Conservation (phyloP, 2,797 vertebrate species). For the Eospalax fontanierii region DNA sequence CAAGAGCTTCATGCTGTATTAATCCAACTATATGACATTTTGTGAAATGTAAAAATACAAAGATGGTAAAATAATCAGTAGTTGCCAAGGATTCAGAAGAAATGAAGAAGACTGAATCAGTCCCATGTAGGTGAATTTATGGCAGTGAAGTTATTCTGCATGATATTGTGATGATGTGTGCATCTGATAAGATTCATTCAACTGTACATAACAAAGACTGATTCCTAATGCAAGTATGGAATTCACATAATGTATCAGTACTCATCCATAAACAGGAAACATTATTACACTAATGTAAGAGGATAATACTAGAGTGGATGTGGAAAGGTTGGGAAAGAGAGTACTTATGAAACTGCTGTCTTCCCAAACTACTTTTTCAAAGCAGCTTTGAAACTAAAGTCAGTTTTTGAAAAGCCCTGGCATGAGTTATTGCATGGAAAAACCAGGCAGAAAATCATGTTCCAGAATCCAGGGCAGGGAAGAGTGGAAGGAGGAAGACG, state of each 20-base stretch:
- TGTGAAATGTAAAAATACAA: constrained; percentile 47
- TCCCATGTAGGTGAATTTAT: neutral
- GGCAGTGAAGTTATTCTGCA: neutral
- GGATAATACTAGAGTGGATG: neutral
- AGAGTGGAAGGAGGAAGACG: neutral
- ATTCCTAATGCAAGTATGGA: neutral
- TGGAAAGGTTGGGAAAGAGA: neutral
- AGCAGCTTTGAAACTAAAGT: constrained; percentile 9
- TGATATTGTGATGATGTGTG: neutral
- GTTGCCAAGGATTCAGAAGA: neutral
- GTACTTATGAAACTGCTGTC: neutral
- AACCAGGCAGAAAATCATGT: neutral
- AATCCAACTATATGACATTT: neutral
- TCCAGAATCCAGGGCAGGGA: neutral
- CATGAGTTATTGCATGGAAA: neutral
- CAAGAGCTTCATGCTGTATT: neutral
- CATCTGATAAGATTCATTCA: neutral
- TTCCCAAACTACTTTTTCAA: neutral
- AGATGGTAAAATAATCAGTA: neutral
- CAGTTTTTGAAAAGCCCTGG: neutral
- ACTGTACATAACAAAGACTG: neutral
- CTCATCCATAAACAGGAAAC: neutral
- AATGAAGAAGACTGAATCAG: neutral
- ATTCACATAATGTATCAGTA: neutral
- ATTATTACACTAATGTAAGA: neutral